Base-by-base conservation (phyloP, 2,888 invertebrate species). In the Abscondita cerata region DNA sequence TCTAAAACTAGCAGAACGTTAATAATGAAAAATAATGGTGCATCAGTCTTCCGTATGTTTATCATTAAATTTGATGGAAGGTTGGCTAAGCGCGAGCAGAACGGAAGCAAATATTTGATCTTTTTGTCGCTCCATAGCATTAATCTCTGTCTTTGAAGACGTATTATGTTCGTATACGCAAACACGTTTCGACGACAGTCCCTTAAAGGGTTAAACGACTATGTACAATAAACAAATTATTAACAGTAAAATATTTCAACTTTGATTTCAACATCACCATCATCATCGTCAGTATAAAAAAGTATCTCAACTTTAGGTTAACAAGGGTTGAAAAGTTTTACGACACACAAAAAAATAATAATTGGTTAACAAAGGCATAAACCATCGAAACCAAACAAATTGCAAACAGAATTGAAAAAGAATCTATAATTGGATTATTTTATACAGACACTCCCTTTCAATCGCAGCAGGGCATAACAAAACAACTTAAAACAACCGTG, bases 11-110 rank as follows among this genome's bases (percentile, higher is more conserved):
- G 73, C 77, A 75, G 74, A 65, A 72, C 76, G 78, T 79, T 74
- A 78, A 76, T 79, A 79, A 79, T 78, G 79, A 78, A 79, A 78
- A 79, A 79, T 79, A 79, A 79, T 79, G 79, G 76, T 73, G 76
- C 77, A 78, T 78, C 78, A 78, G 76, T 75, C 75, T 72, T 72
- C 72, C 72, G 72, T 73, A 72, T 75, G 76, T 76, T 75, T 76
- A 76, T 78, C 79, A 77, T 79, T 79, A 79, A 78, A 78, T 77
- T 77, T 78, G 78, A 79, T 77, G 78, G 77, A 77, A 77, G 73
- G 70, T 70, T 70, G 57, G 65, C 63, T 66, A 69, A 65, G 65
- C 69, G 58, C 55, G 55, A 59, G 62, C 63, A 59, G 61, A 61
- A 61, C 61, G 67, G 69, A 66, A 67, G 70, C 68, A 72, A 74